Percentiles rank a stretch among this genome's conserved stretches.
These are phyloP conservation scores for Apus apus DNA, from an alignment of 2,113 vertebrate genomes.

Conservation along the genomic window DNA sequence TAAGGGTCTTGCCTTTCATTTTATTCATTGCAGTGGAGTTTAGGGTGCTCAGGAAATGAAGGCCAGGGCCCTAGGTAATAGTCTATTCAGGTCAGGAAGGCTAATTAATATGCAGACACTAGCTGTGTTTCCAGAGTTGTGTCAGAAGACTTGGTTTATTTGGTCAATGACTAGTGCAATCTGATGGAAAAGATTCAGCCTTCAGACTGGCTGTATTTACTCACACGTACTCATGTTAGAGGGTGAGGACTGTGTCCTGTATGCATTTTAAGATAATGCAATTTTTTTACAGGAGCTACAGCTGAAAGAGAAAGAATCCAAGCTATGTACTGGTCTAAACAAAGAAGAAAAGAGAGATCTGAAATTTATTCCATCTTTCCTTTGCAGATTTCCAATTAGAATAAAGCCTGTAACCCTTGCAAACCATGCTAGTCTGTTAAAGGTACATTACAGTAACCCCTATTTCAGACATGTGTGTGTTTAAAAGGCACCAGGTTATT, in stretches of 20 bases:
- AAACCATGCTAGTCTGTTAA: not conserved
- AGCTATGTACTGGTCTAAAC: not conserved
- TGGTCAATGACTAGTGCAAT: constrained; percentile 46
- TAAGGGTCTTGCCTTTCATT: constrained; percentile 48
- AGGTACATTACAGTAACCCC: not conserved
- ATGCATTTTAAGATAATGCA: not conserved
- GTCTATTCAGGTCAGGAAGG: constrained; percentile 68
- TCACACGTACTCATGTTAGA: not conserved
- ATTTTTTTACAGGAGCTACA: not conserved
- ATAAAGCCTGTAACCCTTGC: not conserved
- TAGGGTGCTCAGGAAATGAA: constrained; percentile 65
- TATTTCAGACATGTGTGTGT: not conserved
- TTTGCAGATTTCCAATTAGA: constrained; percentile 33
- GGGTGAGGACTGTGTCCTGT: not conserved
- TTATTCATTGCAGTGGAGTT: constrained; percentile 41
- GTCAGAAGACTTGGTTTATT: constrained; percentile 61
- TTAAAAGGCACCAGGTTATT: not conserved
- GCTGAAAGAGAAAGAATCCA: not conserved
- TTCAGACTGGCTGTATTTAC: constrained; percentile 6
- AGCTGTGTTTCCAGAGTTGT: constrained; percentile 45
- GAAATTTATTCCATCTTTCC: not conserved
- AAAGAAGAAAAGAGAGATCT: not conserved
- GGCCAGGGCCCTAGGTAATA: constrained; percentile 66
- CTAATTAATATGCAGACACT: constrained; percentile 67
- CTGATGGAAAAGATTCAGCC: not conserved